Evolutionary conservation across 2,888 invertebrate genomes (phyloP), one percentile per base, ranked within the genome.

Genomic region (Pseudanteris insignis): DNA sequence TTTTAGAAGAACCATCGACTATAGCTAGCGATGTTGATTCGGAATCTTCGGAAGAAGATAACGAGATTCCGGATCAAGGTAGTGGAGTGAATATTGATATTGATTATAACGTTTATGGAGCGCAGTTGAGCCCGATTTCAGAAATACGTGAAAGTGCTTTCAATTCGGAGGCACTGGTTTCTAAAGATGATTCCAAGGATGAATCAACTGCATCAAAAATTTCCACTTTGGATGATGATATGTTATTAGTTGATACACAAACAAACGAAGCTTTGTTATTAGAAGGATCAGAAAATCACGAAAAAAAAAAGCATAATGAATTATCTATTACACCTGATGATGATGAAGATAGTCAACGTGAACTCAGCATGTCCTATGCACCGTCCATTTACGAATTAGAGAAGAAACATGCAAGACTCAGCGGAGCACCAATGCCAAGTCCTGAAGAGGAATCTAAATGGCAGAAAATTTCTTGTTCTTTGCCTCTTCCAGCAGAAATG

Each of bases 41-140:
- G 5, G 76, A 70, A 43, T 71, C 67, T 25, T 74, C 77, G 71
- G 75, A 80, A 1, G 82, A 83, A 13, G 76, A 77, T 2, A 71
- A 74, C 1, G 77, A 78, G 10, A 70, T 70, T 2, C 60, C 66
- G n/a, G 75, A 76, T 26, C 68, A 72, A n/a, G 74, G 72, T 33
- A 75, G 78, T 15, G 72, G 82, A 12, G 67, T 79, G 8, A 79
- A 77, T 44, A 78, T 79, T 57, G 72, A 77, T 2, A 79, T 79
- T 55, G 76, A 81, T 64, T 86, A 86, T 66, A 85, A 85, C 65
- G 80, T 83, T 11, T 86, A 84, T 64, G 84, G 85, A 11, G 82
- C 84, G 1, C 85, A 85, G 1, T 69, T 87, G 9, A 86, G 86
- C 38, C 86, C 87, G 1, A 87, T 86, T 50, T 78, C 85, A 13